A percentile compares a stretch with the other conserved stretches of the same genome.
phyloP scores from a whole-genome alignment of 2,113 vertebrate genomes.

The Percina caprodes region DNA sequence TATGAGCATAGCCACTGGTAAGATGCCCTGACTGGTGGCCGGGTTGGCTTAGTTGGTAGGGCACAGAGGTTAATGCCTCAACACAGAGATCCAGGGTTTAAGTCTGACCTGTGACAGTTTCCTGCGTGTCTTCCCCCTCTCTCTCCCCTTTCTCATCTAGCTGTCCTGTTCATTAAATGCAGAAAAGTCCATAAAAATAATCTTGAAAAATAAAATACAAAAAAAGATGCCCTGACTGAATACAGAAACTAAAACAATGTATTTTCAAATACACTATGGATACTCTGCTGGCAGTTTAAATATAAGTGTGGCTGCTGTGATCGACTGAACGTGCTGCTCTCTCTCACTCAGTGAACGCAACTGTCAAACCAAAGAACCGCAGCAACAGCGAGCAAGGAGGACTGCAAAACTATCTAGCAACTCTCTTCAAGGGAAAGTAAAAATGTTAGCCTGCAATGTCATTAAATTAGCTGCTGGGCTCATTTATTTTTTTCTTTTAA shows the following conservation, averaged over 20 bases:
- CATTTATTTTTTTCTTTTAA: background rate
- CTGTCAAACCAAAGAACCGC: conserved; percentile 21
- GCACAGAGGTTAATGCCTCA: too few species aligned
- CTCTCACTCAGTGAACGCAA: conserved; percentile 8
- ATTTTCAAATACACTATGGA: background rate
- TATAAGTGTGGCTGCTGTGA: conserved; percentile 17
- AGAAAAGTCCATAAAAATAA: too few species aligned
- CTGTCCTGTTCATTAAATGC: too few species aligned
- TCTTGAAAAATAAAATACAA: too few species aligned
- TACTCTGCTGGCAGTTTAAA: background rate
- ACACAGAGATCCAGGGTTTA: too few species aligned
- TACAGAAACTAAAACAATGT: background rate
- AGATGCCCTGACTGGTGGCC: background rate
- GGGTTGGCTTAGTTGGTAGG: too few species aligned
- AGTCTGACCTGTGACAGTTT: too few species aligned
- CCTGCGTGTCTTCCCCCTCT: too few species aligned
- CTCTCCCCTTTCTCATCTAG: too few species aligned
- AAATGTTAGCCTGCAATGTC: background rate
- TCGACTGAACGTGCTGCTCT: background rate
- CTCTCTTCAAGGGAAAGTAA: background rate
- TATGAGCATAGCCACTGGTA: background rate
- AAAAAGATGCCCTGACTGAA: background rate
- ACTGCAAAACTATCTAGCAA: background rate
- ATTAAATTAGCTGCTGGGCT: background rate
- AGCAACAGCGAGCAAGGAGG: background rate